phyloP scores from a whole-genome alignment of 2,888 invertebrate species.

The Yponomeuta plumbellus region DNA sequence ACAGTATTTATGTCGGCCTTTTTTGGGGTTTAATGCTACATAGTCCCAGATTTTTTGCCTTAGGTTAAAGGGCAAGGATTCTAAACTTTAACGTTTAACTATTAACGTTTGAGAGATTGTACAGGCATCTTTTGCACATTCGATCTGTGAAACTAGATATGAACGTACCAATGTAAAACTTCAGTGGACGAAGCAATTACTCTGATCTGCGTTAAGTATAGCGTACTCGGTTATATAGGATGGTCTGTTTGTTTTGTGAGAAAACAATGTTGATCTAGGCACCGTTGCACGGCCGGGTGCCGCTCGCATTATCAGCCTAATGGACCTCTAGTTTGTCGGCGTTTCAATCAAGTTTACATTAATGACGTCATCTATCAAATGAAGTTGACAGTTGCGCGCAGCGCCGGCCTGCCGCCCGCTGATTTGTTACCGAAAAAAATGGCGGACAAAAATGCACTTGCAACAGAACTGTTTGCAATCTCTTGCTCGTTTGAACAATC shows the following conservation, averaged over 20 bases:
- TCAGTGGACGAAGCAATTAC: neutral
- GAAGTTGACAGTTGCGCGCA: constrained; percentile 49
- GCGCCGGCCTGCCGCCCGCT: constrained; percentile 30
- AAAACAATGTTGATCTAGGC: neutral
- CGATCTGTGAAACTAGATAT: neutral
- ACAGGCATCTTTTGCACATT: no score
- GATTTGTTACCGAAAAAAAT: constrained; percentile 9
- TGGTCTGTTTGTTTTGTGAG: neutral
- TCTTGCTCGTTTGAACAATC: neutral
- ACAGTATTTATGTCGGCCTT: no score
- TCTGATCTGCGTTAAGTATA: neutral
- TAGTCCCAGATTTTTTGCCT: no score
- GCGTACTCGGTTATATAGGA: neutral
- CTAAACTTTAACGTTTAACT: no score
- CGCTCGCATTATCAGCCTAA: constrained; percentile 21
- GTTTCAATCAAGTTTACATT: constrained; percentile 48
- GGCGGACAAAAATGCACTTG: constrained; percentile 1
- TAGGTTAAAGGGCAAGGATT: no score
- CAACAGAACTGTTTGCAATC: neutral
- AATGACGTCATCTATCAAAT: constrained; percentile 65
- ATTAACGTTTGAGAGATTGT: no score
- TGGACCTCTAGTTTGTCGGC: constrained; percentile 40
- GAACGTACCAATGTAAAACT: neutral
- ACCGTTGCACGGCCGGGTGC: neutral
- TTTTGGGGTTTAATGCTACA: no score